Evolutionary conservation across 64 coral and sea anemone species (phyloP), one percentile per base, ranked within the genome.

Genomic region (Pocillopora verrucosa): DNA sequence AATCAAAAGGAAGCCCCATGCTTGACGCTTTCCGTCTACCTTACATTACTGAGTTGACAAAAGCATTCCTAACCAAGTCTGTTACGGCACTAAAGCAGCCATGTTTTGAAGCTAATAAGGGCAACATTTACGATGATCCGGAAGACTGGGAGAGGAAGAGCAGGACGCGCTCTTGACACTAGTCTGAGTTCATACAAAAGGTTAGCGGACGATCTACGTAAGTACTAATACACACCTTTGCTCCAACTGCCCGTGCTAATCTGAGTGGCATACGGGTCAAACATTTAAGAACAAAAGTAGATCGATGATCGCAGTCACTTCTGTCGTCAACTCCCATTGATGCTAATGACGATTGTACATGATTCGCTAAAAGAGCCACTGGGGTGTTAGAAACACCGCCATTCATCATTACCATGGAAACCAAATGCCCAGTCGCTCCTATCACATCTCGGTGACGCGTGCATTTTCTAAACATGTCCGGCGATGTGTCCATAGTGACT

Each of bases 331-430:
- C 58, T 16, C 56, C 59, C 61, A 91, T 75, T 5, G 56, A 38
- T 58, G 80, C 74, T 58, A 98, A 26, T 2, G 74, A 74, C 38
- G 92, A 85, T 22, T 88, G 89, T 9, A 98, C 87, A 76, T 98
- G 95, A 62, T 94, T 98, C 51, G 88, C 83, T 80, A 98, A 87
- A 13, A 98, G 78, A 67, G 86, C 87, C 5, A 94, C 74, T 22
- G 95, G 95, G 16, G 95, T 80, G 51, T 86, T 91, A 20, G 57
- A 24, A 16, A 98, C 86, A 74, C 95, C 90, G n/a, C 95, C 95
- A 88, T 94, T 91, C 51, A 82, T 38, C 15, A 98, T 84, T 37
- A 98, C 95, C 80, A 98, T 86, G 12, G 95, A 98, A 16, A 94
- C 95, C 74, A 98, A 41, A 75, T 91, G 92, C 75, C 92, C 92